A percentile compares a stretch with the other conserved stretches of the same genome.
These are phyloP conservation scores for Uloborus diversus DNA, from an alignment of 1,140 invertebrate genomes.

Conservation along the genomic window DNA sequence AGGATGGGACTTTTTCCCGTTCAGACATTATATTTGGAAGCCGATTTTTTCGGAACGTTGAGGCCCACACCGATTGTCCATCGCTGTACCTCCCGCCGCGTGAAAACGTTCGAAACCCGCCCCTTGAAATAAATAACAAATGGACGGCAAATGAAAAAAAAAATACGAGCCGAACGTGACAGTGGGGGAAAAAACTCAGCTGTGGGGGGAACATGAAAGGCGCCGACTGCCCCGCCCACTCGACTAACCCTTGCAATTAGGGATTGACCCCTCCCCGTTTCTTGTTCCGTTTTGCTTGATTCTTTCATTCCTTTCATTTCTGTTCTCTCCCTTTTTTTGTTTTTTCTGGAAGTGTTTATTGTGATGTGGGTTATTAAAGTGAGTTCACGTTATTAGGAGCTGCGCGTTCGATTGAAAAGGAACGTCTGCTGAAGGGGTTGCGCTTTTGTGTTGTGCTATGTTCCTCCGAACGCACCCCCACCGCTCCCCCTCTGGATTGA, in stretches of 20 bases:
- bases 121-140: slow-evolving; percentile 25
- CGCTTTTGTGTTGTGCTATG: neutral
- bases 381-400: slow-evolving; percentile 6
- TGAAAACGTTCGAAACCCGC: slow-evolving; percentile 51
- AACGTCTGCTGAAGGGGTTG: neutral
- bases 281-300: slow-evolving; percentile 31
- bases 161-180: slow-evolving; percentile 12
- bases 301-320: neutral
- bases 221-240: slow-evolving; percentile 47
- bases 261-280: slow-evolving; percentile 49
- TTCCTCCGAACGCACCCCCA: neutral
- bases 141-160: slow-evolving; percentile 3
- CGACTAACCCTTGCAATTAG: slow-evolving; percentile 56
- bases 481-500: neutral
- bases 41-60: too few species aligned
- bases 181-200: slow-evolving; percentile 21
- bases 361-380: slow-evolving; percentile 34
- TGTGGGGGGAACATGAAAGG: slow-evolving; percentile 31
- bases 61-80: too few species aligned
- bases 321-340: neutral
- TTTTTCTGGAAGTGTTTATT: slow-evolving; percentile 40
- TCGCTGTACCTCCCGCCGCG: slow-evolving; percentile 44
- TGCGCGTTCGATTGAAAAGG: slow-evolving; percentile 16
- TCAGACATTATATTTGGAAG: too few species aligned
- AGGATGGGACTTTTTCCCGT: too few species aligned